Conservation (phyloP, 2,888 invertebrate species). For the Lithophane leautieri region DNA sequence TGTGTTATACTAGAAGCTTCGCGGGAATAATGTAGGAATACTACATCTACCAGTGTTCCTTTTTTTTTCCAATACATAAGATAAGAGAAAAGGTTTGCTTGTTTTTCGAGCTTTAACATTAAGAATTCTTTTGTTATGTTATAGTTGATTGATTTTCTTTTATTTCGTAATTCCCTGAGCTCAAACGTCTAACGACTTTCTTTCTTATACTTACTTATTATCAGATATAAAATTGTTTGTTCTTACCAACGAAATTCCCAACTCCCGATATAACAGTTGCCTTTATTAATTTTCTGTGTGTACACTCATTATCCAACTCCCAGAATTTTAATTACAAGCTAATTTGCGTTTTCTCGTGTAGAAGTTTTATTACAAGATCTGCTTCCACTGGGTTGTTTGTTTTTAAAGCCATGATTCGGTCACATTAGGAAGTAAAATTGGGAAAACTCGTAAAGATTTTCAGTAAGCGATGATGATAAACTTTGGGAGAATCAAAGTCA, state of each 20-base stretch:
- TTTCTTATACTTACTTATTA: constrained; percentile 40
- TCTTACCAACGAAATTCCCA: constrained; percentile 36
- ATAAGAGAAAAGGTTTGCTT: neutral
- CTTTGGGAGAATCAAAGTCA: constrained; percentile 73
- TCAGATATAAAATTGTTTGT: constrained; percentile 44
- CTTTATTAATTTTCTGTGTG: constrained; percentile 65
- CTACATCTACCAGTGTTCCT: neutral
- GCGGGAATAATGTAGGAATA: neutral
- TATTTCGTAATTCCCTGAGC: constrained; percentile 21
- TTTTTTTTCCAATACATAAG: neutral
- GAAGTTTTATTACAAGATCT: constrained; percentile 62
- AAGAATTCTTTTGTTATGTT: constrained; percentile 11
- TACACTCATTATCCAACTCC: constrained; percentile 62
- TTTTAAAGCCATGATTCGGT: constrained; percentile 56
- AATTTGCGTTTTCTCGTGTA: constrained; percentile 63
- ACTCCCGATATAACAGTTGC: constrained; percentile 55
- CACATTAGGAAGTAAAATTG: constrained; percentile 61
- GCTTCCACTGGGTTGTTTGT: constrained; percentile 53
- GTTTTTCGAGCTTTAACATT: neutral
- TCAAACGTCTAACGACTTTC: constrained; percentile 40
- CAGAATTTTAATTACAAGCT: constrained; percentile 65
- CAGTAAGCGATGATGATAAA: constrained; percentile 67
- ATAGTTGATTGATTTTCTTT: constrained; percentile 38
- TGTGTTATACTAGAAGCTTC: constrained; percentile 14
- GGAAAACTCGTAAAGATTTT: constrained; percentile 65